A percentile compares a stretch with the other conserved stretches of the same genome.
These are phyloP conservation scores for Eulithis testata DNA, from an alignment of 2,888 invertebrate genomes.

Conservation along the genomic window DNA sequence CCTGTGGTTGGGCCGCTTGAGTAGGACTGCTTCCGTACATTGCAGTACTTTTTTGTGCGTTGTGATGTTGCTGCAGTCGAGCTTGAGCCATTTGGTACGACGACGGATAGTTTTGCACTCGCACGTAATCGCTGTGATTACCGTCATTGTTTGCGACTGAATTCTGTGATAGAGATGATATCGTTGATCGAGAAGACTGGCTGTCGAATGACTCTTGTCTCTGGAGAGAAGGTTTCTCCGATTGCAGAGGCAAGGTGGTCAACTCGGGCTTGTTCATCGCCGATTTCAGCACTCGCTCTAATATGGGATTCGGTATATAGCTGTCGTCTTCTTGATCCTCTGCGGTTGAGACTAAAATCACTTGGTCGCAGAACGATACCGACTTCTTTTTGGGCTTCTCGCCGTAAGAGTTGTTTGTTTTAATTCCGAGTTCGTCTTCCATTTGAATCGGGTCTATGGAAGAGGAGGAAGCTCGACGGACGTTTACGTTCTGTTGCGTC, in stretches of 20 bases:
- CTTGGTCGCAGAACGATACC: slow-evolving; percentile 97
- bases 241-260: slow-evolving; percentile 77
- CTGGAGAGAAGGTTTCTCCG: slow-evolving; percentile 77
- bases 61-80: slow-evolving; percentile 68
- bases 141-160: slow-evolving; percentile 66
- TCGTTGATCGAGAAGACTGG: slow-evolving; percentile 79
- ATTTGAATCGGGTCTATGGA: slow-evolving; percentile 76
- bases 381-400: slow-evolving; percentile 94
- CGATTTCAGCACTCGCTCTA: slow-evolving; percentile 93
- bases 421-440: slow-evolving; percentile 73
- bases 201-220: slow-evolving; percentile 81
- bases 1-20: slow-evolving; percentile 56
- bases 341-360: slow-evolving; percentile 95
- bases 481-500: slow-evolving; percentile 68
- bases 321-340: slow-evolving; percentile 96
- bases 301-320: slow-evolving; percentile 95
- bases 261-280: slow-evolving; percentile 90
- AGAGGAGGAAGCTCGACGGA: slow-evolving; percentile 72
- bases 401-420: slow-evolving; percentile 65
- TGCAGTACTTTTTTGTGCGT: slow-evolving; percentile 64
- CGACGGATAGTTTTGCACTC: slow-evolving; percentile 69
- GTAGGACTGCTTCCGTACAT: slow-evolving; percentile 67
- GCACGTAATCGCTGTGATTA: slow-evolving; percentile 69
- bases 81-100: slow-evolving; percentile 69
- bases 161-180: slow-evolving; percentile 78